phyloP scores from a whole-genome alignment of 1,140 invertebrate genomes.

The Bradysia coprophila region DNA sequence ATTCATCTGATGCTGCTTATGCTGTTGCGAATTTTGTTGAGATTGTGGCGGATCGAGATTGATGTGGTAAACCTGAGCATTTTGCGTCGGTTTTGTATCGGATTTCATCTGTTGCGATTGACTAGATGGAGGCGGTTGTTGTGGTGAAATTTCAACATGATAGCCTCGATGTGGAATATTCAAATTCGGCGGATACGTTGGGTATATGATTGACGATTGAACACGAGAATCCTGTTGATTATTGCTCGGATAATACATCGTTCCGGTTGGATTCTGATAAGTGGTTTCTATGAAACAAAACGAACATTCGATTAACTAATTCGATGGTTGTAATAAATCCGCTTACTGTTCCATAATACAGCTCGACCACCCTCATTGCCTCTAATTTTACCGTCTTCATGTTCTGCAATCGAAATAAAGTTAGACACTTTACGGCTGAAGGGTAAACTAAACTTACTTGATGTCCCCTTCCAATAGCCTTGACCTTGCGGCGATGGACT shows the following conservation, averaged over 20 bases:
- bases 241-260: slow-evolving; percentile 19
- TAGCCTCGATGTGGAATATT: slow-evolving; percentile 15
- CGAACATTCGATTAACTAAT: slow-evolving; percentile 6
- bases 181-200: slow-evolving; percentile 8
- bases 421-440: not conserved
- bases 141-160: slow-evolving; percentile 14
- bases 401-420: slow-evolving; percentile 39
- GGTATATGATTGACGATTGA: slow-evolving; percentile 14
- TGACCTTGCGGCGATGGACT: slow-evolving; percentile 30
- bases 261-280: slow-evolving; percentile 15
- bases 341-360: slow-evolving; percentile 69
- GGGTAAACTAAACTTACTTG: slow-evolving; percentile 16
- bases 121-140: not conserved
- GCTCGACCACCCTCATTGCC: slow-evolving; percentile 52
- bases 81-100: slow-evolving; percentile 9
- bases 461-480: no score
- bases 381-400: slow-evolving; percentile 52
- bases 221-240: slow-evolving; percentile 12
- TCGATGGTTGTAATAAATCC: slow-evolving; percentile 2
- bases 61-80: slow-evolving; percentile 19
- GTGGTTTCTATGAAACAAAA: slow-evolving; percentile 10
- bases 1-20: slow-evolving; percentile 10
- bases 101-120: slow-evolving; percentile 8
- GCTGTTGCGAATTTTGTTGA: slow-evolving; percentile 1
- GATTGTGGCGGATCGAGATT: slow-evolving; percentile 12